Evolutionary conservation across 2,888 invertebrate species (phyloP).

Genomic region (Dynastes tityus): DNA sequence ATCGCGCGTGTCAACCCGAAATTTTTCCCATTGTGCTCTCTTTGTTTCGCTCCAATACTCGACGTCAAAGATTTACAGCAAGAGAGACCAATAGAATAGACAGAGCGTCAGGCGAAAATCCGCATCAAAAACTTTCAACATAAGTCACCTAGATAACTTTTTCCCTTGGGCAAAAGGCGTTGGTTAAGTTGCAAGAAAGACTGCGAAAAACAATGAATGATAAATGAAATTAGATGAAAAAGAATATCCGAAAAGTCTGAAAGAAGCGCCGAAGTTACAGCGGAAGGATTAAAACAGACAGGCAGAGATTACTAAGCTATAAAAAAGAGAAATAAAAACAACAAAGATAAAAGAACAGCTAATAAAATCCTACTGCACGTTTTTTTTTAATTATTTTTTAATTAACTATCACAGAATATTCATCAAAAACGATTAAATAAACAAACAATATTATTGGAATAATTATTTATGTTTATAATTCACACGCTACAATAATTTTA

Average conservation of each 20-base stretch:
- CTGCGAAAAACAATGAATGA: constrained; percentile 18
- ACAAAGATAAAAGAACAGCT: constrained; percentile 2
- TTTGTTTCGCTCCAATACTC: constrained; percentile 28
- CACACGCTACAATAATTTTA: too few relatives aligned
- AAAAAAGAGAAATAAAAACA: constrained; percentile 2
- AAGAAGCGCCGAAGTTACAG: not conserved
- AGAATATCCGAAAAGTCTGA: not conserved
- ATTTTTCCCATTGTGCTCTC: constrained; percentile 19
- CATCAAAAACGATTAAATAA: too few relatives aligned
- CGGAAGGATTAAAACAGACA: too few relatives aligned
- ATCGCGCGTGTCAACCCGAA: constrained; percentile 22
- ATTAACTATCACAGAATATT: not conserved
- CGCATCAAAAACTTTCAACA: constrained; percentile 36
- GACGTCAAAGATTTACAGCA: constrained; percentile 33
- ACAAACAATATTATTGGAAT: too few relatives aligned
- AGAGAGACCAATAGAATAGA: constrained; percentile 16
- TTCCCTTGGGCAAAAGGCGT: not conserved
- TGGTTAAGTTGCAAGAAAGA: constrained; percentile 2
- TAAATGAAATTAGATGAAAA: constrained; percentile 23
- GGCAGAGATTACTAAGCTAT: not conserved
- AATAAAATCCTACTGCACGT: not conserved
- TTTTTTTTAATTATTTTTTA: not conserved
- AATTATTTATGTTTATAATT: too few relatives aligned
- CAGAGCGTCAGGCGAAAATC: constrained; percentile 3
- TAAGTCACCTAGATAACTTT: constrained; percentile 39